Evolutionary conservation across 2,113 vertebrate genomes (phyloP), one percentile per base, ranked within the genome.

Genomic region (Otus sunia): DNA sequence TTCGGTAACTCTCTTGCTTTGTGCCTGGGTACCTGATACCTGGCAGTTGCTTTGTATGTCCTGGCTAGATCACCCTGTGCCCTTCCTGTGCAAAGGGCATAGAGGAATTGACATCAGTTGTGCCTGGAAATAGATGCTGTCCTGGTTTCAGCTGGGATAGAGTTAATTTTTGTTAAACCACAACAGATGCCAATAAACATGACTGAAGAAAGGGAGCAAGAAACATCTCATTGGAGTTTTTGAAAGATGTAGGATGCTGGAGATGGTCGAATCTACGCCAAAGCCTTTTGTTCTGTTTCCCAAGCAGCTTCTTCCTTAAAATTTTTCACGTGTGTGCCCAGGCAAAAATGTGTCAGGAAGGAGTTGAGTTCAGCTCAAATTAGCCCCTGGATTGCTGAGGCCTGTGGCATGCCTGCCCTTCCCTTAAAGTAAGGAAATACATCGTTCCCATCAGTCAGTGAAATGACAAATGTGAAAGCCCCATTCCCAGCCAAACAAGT

Each of bases 401-500:
- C 16, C 72, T 52, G 22, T 56, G 68, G 34, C 14, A 18, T 49
- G 45, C 20, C 36, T 89, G 21, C 39, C 60, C 12, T 53, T 85
- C 27, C 25, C 52, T 58, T 60, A 30, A 55, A 60, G 15, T 19
- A 30, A 32, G 84, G 39, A 64, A 84, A 67, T 43, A 18, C 25
- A 9, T 27, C 7, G 2, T 22, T 87, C 17, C 18, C 10, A 27
- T 32, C 29, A 34, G 60, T 29, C 77, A 81, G 13, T 62, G 41
- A 58, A 92, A 64, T 1, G 1, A 66, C 20, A 59, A 80, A 76
- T 0, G 0, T 6, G 5, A 75, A 79, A 72, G 25, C 7, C 7
- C 12, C 25, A 8, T 25, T 62, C 50, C 12, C 0, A 69, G 53
- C 20, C 60, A 74, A 73, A 41, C 21, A 74, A 47, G 11, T 1